Base-by-base conservation (phyloP, 2,797 vertebrate genomes). In the Gymnoscopelus microlampas region DNA sequence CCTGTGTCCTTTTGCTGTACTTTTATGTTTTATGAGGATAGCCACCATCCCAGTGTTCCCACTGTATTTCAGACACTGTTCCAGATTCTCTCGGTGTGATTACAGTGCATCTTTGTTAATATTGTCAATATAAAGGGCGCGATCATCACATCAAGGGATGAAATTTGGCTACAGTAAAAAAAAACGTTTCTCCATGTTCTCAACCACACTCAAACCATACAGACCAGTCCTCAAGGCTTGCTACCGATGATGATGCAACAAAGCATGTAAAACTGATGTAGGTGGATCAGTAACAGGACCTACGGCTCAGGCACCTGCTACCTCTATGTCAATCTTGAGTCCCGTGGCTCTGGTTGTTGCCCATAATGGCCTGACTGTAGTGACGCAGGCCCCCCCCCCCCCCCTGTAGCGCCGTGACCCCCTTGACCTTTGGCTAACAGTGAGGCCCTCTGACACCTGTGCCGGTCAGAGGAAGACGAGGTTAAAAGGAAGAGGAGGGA, bases 401-500 rank as follows among this genome's bases (percentile, higher is more conserved):
- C n/a, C 75, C 66, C 66, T 4, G 11, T 47, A 55, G 76, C 64
- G 70, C 51, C 0, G 51, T 61, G 83, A 90, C 86, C 86, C 88
- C 56, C 39, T 44, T 91, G 84, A 90, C 86, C 89, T 88, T 80
- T 68, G 54, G 70, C 60, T 5, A 32, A 79, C 82, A 84, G 79
- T 53, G 60, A 75, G 73, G 63, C 72, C 76, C 44, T 80, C 81
- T 80, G 81, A 92, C 89, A 91, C 91, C 90, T 93, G 89, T 87
- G 87, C 68, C 75, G 70, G 78, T 70, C 70, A 71, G 68, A 80
- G 79, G 81, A 86, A 68, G 76, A 68, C 19, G 80, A 88, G 86
- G 85, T 73, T 10, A 60, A 24, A 76, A 53, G 69, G 55, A 57
- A 51, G 49, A 48, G 83, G 79, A 74, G 78, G 68, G 72, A 68